A percentile compares a stretch with the other conserved stretches of the same genome.
These are phyloP conservation scores for Spondyliosoma cantharus DNA, from an alignment of 2,797 vertebrate genomes.

Conservation along the genomic window DNA sequence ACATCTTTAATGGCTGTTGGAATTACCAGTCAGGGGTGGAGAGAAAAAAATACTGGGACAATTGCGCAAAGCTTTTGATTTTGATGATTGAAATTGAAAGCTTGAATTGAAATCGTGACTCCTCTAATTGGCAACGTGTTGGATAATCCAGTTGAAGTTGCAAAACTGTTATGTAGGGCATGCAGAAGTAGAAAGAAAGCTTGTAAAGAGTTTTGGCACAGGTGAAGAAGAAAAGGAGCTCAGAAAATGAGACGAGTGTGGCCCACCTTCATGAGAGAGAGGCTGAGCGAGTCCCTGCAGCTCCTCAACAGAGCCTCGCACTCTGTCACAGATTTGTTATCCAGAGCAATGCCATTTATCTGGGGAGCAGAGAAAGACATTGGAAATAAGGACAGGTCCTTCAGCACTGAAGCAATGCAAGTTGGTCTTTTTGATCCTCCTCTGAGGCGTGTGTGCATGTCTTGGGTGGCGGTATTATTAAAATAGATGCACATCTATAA, in stretches of 20 bases:
- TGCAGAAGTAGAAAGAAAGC: conserved; percentile 44
- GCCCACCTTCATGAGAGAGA: conserved; percentile 96
- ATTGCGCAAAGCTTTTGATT: no score
- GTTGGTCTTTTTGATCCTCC: conserved; percentile 40
- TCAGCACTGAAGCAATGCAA: conserved; percentile 22
- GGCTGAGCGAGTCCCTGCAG: conserved; percentile 94
- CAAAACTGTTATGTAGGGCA: conserved; percentile 42
- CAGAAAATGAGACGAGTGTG: conserved; percentile 30
- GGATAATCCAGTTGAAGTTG: conserved; percentile 3
- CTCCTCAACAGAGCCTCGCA: conserved; percentile 94
- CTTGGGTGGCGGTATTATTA: conserved; percentile 6
- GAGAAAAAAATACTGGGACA: no score
- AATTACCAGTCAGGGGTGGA: no score
- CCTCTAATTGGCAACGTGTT: no score
- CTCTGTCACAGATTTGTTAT: conserved; percentile 98
- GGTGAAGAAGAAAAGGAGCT: conserved; percentile 27
- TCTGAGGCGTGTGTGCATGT: conserved; percentile 8
- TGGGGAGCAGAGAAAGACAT: conserved; percentile 72
- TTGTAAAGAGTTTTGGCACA: conserved; percentile 20
- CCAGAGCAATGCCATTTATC: conserved; percentile 98
- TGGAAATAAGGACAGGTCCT: conserved; percentile 64
- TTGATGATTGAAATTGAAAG: no score
- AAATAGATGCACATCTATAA: conserved; percentile 44
- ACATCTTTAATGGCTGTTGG: no score
- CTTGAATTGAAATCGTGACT: no score